Conservation (phyloP, 2,797 vertebrate genomes). For the Margarornis squamiger region DNA sequence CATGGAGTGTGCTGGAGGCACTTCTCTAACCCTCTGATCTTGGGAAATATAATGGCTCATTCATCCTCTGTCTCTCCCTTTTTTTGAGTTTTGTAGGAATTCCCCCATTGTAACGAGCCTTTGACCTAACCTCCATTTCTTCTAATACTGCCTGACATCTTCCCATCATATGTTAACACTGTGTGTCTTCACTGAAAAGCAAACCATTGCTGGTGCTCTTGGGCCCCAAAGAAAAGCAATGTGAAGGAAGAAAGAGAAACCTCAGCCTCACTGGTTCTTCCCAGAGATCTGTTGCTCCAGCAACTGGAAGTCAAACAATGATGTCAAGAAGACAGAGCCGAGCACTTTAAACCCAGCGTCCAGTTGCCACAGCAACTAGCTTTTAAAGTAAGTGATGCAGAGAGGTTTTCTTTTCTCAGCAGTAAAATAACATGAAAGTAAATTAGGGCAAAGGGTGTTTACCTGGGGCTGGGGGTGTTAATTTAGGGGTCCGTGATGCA, state of each 20-base stretch:
- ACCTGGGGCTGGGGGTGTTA: not conserved
- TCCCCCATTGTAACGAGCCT: conserved; percentile 59
- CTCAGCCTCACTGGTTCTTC: conserved; percentile 42
- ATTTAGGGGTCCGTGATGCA: not conserved
- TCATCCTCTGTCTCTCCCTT: conserved; percentile 31
- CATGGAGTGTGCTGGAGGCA: not conserved
- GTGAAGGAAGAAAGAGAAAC: conserved; percentile 39
- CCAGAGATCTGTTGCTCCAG: conserved; percentile 65
- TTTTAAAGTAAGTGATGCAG: conserved; percentile 53
- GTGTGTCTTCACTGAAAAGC: conserved; percentile 52
- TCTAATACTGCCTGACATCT: conserved; percentile 60
- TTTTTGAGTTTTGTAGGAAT: conserved; percentile 31
- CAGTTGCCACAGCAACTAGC: conserved; percentile 74
- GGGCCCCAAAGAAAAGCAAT: conserved; percentile 15
- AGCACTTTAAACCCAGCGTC: conserved; percentile 21
- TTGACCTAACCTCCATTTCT: conserved; percentile 59
- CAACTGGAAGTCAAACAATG: conserved; percentile 72
- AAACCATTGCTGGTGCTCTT: conserved; percentile 47
- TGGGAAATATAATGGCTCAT: conserved; percentile 21
- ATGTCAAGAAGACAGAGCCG: conserved; percentile 26
- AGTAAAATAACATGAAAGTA: not conserved
- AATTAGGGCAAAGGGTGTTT: not conserved
- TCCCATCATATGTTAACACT: conserved; percentile 71
- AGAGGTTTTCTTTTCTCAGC: conserved; percentile 26
- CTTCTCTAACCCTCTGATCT: not conserved